Base-by-base conservation (phyloP, 1,140 invertebrate species). In the Paraescarpia echinospica region DNA sequence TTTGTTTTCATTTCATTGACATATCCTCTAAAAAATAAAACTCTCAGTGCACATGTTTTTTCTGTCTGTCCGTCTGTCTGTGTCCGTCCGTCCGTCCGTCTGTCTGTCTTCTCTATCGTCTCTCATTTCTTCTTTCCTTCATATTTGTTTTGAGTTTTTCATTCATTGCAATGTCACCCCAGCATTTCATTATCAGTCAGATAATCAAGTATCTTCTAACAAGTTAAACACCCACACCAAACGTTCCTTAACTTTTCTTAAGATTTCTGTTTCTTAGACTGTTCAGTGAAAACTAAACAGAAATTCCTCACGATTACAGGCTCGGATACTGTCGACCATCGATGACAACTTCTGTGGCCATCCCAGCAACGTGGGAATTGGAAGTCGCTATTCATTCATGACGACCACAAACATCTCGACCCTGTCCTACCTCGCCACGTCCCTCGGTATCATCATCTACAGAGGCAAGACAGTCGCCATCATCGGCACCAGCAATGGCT, bases 311-410 rank as follows among this genome's bases (percentile, higher is more conserved):
- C 51, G 5, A 59, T 90, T 93, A 88, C 34, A 34, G 92, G 35
- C 89, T 1, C n/a, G 77, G 93, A 35, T 93, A 34, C 92, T 92
- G n/a, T 41, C 92, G 0, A 90, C 91, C 8, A 93, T 94, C 0
- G 88, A 92, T 22, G 92, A 93, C 31, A 91, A 93, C 34, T 95
- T 94, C 92, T 94, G 94, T 91, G 94, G 94, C 1, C 92, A 93
- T n/a, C 91, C 88, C 0, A 35, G 92, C 31, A 95, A 95, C 89
- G 93, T 90, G 33, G 95, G 94, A 35, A 94, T 95, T n/a, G 94
- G 91, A 48, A 94, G 94, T 33, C 90, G 93, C 5, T 93, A 94
- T 22, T 41, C 92, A 4, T 91, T 94, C 1, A 88, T 48, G 22
- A 92, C 92, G 1, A 35, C 90, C 93, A 93, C 12, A 90, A 92